Evolutionary conservation across 1,140 invertebrate genomes (phyloP).

Genomic region (Trichonephila clavipes): DNA sequence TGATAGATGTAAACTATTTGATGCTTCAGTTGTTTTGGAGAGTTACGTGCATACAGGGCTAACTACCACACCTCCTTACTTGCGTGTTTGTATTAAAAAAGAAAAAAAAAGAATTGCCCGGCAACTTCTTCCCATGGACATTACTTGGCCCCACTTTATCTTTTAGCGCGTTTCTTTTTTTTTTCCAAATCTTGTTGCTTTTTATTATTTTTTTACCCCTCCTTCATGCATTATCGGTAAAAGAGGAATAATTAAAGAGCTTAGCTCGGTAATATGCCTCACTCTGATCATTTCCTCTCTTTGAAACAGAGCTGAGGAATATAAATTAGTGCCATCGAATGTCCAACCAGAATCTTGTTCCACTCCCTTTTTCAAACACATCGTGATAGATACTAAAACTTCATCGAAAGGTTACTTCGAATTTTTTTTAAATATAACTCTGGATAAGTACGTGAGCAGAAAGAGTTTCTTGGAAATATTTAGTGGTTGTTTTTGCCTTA

Average conservation of each 20-base stretch:
- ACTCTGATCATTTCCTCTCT: conserved; percentile 10
- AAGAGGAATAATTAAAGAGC: conserved; percentile 44
- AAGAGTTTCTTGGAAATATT: neutral
- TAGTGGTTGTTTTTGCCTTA: too few species aligned
- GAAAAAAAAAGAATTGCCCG: neutral
- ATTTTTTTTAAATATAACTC: neutral
- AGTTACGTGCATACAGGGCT: conserved; percentile 62
- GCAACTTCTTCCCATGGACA: conserved; percentile 25
- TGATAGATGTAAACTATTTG: conserved; percentile 69
- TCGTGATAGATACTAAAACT: neutral
- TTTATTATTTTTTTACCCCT: neutral
- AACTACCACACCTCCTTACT: conserved; percentile 64
- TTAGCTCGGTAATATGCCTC: neutral
- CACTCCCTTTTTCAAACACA: conserved; percentile 15
- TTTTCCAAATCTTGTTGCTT: conserved; percentile 9
- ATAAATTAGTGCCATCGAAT: conserved; percentile 13
- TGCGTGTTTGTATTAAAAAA: conserved; percentile 20
- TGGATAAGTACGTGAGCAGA: neutral
- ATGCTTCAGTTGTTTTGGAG: conserved; percentile 59
- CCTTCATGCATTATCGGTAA: conserved; percentile 42
- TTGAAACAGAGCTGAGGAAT: conserved; percentile 21
- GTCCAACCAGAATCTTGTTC: neutral
- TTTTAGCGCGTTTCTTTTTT: conserved; percentile 4
- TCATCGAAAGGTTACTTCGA: neutral
- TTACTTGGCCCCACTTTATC: conserved; percentile 21